Evolutionary conservation across 2,797 vertebrate species (phyloP), one percentile per base, ranked within the genome.

Genomic region (Hipposideros larvatus): DNA sequence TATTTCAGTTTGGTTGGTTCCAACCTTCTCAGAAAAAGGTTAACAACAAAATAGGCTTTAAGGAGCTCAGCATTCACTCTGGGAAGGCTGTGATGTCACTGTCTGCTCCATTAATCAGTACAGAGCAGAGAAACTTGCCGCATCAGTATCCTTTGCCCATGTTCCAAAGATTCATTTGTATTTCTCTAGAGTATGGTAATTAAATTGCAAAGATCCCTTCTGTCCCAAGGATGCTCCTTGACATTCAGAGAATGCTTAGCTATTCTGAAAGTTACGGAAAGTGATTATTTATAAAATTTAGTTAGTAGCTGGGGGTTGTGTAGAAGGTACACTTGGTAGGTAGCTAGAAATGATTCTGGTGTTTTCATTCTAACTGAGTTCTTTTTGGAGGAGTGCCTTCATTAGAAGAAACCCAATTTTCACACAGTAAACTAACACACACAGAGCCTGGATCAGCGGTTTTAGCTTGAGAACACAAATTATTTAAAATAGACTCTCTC

Each of bases 101-200:
- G 14, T 31, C n/a, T 51, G 57, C 63, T 61, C 87, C 73, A 92
- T 85, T 65, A 63, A 68, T 93, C 92, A 66, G 18, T 0, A 55
- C 7, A 7, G 46, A 73, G 65, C 1, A 11, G 65, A 92, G 85
- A 91, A 74, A 77, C 37, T 77, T 46, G 28, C 55, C 2, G 5
- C 2, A 3, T 83, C 74, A 22, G 9, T 48, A 19, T 0, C 18
- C 7, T 41, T 91, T 57, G 57, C 43, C 7, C 43, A 71, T 28
- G 8, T 79, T 71, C 61, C 48, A 46, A 90, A 87, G 77, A 85
- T 78, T 95, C 66, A 37, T 80, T 95, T 84, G 37, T 65, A 66
- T 48, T 94, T 91, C 94, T 63, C 83, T 65, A 34, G 87, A 95
- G 92, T 83, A 15, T 82, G 22, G 19, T 59, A 83, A 96, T 88